These are phyloP conservation scores for Brachionus asplanchnoidis DNA, from an alignment of 1,140 invertebrate genomes.

Conservation along the genomic window DNA sequence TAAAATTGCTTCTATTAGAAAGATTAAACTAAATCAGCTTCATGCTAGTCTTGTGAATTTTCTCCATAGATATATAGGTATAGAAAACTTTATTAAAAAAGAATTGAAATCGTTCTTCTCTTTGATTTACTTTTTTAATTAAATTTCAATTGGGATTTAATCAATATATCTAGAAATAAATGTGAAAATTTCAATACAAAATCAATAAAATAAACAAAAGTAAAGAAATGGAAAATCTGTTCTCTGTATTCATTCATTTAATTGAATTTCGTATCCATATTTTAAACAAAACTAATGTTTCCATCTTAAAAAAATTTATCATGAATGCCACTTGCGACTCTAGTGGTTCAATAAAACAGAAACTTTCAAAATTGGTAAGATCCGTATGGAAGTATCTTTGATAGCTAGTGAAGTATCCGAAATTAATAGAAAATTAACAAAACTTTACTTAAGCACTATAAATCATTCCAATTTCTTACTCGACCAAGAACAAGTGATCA, in stretches of 20 bases:
- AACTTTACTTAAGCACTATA: neutral
- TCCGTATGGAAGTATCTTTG: neutral
- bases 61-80: constrained; percentile 1
- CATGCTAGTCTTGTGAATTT: neutral
- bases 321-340: neutral
- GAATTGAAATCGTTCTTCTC: neutral
- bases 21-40: neutral
- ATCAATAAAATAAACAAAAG: constrained; percentile 18
- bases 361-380: neutral
- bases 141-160: constrained; percentile 7
- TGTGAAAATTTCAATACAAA: constrained; percentile 4
- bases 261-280: neutral
- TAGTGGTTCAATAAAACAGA: neutral
- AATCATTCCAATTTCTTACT: neutral
- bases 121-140: neutral
- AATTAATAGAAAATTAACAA: neutral
- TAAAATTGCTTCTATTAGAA: neutral
- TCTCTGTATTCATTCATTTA: neutral
- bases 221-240: constrained; percentile 17
- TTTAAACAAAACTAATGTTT: constrained; percentile 13
- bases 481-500: neutral
- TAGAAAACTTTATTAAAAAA: constrained; percentile 13
- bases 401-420: neutral
- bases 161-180: constrained; percentile 17
- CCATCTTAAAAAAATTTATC: neutral